Evolutionary conservation across 1,140 invertebrate species (phyloP), one percentile per base, ranked within the genome.

Genomic region (Eubasilissa regina): DNA sequence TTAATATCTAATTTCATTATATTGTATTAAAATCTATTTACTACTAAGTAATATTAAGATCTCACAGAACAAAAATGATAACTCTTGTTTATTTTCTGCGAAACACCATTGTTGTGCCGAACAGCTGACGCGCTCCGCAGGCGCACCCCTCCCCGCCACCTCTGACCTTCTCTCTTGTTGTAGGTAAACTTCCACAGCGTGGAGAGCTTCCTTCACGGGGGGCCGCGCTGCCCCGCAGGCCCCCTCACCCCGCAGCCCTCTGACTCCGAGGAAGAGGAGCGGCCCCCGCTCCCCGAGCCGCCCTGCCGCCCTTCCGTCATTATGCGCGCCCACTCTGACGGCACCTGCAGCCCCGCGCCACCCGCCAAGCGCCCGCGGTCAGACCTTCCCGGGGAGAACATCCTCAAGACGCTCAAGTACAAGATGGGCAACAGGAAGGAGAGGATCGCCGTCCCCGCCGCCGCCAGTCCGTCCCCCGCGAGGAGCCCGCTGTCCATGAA

Each of bases 291-390:
- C 0, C 19, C 89, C 91, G 76, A 87, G 91, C 90, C 91, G 0
- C 19, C 89, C 91, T 77, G 85, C 83, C 55, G 80, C 17, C 86
- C 87, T 72, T 89, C 89, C 4, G 95, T 97, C 75, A 96, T 96
- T 80, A 95, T 95, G 93, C 91, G 91, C 75, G 95, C 93, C 0
- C 93, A 94, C 84, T 93, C 93, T 73, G 93, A 94, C 84, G 94
- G 94, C 45, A 92, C 92, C 47, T 94, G 91, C 87, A 92, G 89
- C 74, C 91, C 91, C 70, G 90, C 90, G 77, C 83, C 82, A 10
- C 21, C 56, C 35, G 17, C 78, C 68, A 86, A 13, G 83, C 45
- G 15, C 48, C 80, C 79, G 60, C 48, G 60, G 48, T 78, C 56
- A 21, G 80, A 66, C 81, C 83, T 81, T 12, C 70, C 70, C 25